Evolutionary conservation across 2,888 invertebrate genomes (phyloP), one percentile per base, ranked within the genome.

Genomic region (Germaria angustata): DNA sequence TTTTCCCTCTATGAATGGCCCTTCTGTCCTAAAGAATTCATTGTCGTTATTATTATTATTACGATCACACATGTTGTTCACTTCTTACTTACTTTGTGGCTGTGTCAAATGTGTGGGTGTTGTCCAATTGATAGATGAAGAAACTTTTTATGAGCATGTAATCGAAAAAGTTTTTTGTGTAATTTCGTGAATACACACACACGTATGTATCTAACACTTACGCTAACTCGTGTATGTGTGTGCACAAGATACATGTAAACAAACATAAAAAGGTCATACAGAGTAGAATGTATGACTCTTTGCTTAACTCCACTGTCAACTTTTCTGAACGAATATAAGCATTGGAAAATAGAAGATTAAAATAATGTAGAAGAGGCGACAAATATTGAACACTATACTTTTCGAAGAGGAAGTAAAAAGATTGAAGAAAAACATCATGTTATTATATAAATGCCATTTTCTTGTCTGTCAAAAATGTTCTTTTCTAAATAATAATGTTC

Each of bases 121-220:
- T 82, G 82, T 76, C 82, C 82, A 82, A 82, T 61, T 66, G 61
- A 71, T 71, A 66, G 65, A 82, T 82, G 66, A 79, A 82, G 55
- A 82, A 84, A 85, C 80, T 80, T 85, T 85, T 85, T 85, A 85
- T 82, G 84, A 84, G 80, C 80, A 80, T 84, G 85, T 85, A 85
- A 85, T 85, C 85, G 85, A 85, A 85, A 85, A 85, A 85, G 82
- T 85, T 85, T 81, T 81, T 78, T 59, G 2, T 24, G 2, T 68
- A 69, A 2, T 32, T 5, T 11, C 44, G 24, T 63, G 55, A 55
- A 69, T 34, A 69, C 39, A 68, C 28, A 68, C 34, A 66, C 32
- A 79, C 39, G 20, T 11, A 65, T n/a, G 11, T 24, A 24, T 57
- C 5, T 57, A 57, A 22, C 22, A 65, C 7, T 2, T 36, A 34